Conservation (phyloP, 2,888 invertebrate genomes). For the Chironomus riparius region DNA sequence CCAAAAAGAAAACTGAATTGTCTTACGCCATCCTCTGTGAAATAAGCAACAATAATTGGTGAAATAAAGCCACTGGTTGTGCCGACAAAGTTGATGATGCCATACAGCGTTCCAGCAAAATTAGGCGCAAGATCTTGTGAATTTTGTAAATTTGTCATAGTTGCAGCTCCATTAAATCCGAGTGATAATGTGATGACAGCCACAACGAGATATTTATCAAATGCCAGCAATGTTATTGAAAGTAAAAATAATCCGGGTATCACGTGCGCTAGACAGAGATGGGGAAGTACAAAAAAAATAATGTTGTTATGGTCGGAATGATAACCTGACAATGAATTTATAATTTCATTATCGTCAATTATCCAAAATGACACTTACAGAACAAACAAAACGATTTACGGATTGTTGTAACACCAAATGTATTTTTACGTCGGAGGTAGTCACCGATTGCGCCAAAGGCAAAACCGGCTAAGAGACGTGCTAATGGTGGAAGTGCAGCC, state of each 20-base stretch:
- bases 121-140: slow-evolving; percentile 65
- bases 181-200: slow-evolving; percentile 56
- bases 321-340: not conserved
- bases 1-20: too few relatives aligned
- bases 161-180: slow-evolving; percentile 56
- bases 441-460: slow-evolving; percentile 64
- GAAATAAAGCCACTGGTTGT: slow-evolving; percentile 61
- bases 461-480: slow-evolving; percentile 57
- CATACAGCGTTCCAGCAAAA: slow-evolving; percentile 62
- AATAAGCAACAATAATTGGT: slow-evolving; percentile 57
- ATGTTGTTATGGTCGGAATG: not conserved
- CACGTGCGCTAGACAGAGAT: slow-evolving; percentile 45
- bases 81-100: slow-evolving; percentile 64
- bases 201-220: slow-evolving; percentile 53
- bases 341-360: not conserved
- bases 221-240: slow-evolving; percentile 51
- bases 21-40: slow-evolving; percentile 47
- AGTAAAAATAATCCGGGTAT: slow-evolving; percentile 49
- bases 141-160: slow-evolving; percentile 52
- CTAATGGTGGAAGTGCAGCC: slow-evolving; percentile 61
- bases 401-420: slow-evolving; percentile 47
- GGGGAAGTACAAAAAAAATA: slow-evolving; percentile 35
- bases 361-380: slow-evolving; percentile 42
- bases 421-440: slow-evolving; percentile 45
- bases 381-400: slow-evolving; percentile 58